These are phyloP conservation scores for Agelastica alni DNA, from an alignment of 2,888 invertebrate genomes.

Conservation along the genomic window DNA sequence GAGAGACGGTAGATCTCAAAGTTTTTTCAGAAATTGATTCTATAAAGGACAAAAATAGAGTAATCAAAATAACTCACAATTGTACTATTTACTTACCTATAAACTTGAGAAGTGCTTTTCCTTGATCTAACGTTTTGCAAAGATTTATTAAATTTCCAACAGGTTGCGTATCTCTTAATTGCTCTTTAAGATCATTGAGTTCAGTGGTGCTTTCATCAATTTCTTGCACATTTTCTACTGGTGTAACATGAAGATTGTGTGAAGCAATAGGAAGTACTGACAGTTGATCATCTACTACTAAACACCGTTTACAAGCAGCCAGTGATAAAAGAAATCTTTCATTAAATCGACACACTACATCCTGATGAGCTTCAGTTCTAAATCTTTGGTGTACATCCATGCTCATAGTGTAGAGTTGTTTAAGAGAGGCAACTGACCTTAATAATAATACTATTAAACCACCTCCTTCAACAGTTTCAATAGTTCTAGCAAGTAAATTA, in stretches of 20 bases:
- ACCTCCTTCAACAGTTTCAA: constrained; percentile 95
- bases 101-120: constrained; percentile 87
- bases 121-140: constrained; percentile 94
- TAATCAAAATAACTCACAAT: not conserved
- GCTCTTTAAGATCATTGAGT: constrained; percentile 77
- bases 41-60: constrained; percentile 55
- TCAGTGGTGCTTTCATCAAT: constrained; percentile 62
- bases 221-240: constrained; percentile 64
- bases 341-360: constrained; percentile 92
- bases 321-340: constrained; percentile 93
- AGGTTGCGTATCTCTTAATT: constrained; percentile 87
- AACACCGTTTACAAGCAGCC: constrained; percentile 82
- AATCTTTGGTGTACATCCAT: constrained; percentile 99
- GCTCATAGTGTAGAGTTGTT: constrained; percentile 92
- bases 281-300: constrained; percentile 94
- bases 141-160: constrained; percentile 85
- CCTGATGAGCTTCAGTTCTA: constrained; percentile 92
- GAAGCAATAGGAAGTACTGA: constrained; percentile 91
- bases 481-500: constrained; percentile 91
- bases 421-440: constrained; percentile 81
- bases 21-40: constrained; percentile 94
- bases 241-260: constrained; percentile 79
- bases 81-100: not conserved
- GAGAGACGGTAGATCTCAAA: constrained; percentile 83
- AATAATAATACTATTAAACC: constrained; percentile 83